Conservation (phyloP, 2,113 vertebrate species). For the Chroicocephalus ridibundus region DNA sequence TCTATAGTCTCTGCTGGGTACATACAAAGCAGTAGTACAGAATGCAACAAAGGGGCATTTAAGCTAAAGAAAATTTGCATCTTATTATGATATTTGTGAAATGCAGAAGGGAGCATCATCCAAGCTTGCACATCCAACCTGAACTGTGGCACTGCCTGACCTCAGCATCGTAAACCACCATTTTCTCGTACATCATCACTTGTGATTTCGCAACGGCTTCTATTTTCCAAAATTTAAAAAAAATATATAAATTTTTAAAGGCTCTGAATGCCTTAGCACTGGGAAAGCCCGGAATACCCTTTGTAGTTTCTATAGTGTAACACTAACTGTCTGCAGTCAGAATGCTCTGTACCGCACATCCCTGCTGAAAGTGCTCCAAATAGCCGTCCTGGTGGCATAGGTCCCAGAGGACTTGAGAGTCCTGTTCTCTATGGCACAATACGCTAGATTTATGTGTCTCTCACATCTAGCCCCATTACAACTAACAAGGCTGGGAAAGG, state of each 20-base stretch:
- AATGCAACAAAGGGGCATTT: not conserved
- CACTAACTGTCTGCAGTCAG: not conserved
- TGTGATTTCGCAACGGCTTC: not conserved
- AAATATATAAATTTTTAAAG: not conserved
- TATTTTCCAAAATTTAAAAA: not conserved
- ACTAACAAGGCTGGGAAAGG: not conserved
- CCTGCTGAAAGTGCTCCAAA: not conserved
- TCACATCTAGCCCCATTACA: not conserved
- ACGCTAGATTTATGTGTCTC: not conserved
- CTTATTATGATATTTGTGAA: not conserved
- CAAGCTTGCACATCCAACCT: not conserved
- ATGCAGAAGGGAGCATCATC: not conserved
- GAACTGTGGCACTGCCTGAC: not conserved
- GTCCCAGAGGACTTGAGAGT: not conserved
- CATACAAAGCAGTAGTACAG: not conserved
- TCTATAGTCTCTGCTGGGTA: not conserved
- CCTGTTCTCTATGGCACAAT: not conserved
- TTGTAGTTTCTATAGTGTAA: not conserved
- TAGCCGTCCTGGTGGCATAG: not conserved
- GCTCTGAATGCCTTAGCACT: not conserved
- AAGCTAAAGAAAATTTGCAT: not conserved
- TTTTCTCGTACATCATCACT: not conserved
- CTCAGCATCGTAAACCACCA: not conserved
- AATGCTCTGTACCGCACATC: not conserved
- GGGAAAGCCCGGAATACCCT: not conserved